Conservation (phyloP, 2,113 vertebrate species). For the Xiphophorus hellerii region DNA sequence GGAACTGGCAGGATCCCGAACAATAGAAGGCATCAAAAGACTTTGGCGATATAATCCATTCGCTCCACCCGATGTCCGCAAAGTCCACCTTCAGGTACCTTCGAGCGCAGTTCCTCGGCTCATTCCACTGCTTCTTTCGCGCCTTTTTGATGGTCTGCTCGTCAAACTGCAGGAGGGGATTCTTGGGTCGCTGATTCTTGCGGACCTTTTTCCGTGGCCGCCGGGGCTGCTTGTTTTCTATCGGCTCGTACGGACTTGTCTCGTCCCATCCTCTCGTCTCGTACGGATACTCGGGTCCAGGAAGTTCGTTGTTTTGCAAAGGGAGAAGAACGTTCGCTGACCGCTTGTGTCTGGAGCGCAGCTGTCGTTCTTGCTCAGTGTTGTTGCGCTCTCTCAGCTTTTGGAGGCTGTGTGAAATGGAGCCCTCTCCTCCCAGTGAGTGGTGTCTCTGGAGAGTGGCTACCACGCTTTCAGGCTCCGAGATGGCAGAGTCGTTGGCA, state of each 20-base stretch:
- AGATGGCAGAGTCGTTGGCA: slow-evolving; percentile 93
- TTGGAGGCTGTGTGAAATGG: slow-evolving; percentile 61
- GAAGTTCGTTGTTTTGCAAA: slow-evolving; percentile 93
- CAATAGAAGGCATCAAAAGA: slow-evolving; percentile 97
- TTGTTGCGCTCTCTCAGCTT: slow-evolving; percentile 59
- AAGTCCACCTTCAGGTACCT: slow-evolving; percentile 97
- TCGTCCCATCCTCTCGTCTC: slow-evolving; percentile 83
- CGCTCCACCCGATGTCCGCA: slow-evolving; percentile 97
- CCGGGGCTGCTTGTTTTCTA: slow-evolving; percentile 81
- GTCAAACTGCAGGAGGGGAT: slow-evolving; percentile 91
- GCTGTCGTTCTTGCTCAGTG: slow-evolving; percentile 14
- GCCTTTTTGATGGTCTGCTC: slow-evolving; percentile 94
- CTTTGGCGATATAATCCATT: slow-evolving; percentile 99
- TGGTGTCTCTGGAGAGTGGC: slow-evolving; percentile 83
- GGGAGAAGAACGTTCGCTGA: slow-evolving; percentile 83
- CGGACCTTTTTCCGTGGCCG: slow-evolving; percentile 86
- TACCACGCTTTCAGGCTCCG: slow-evolving; percentile 89
- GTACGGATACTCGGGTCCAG: slow-evolving; percentile 87
- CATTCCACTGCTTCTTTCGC: slow-evolving; percentile 92
- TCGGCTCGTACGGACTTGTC: slow-evolving; percentile 82
- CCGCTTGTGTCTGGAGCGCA: slow-evolving; percentile 76
- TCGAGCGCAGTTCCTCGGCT: slow-evolving; percentile 88
- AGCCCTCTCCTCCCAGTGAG: slow-evolving; percentile 21
- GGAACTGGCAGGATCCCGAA: slow-evolving; percentile 96
- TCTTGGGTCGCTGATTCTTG: slow-evolving; percentile 85